A percentile compares a stretch with the other conserved stretches of the same genome.
phyloP scores from a whole-genome alignment of 2,888 invertebrate species.

The Cantharis lateralis region DNA sequence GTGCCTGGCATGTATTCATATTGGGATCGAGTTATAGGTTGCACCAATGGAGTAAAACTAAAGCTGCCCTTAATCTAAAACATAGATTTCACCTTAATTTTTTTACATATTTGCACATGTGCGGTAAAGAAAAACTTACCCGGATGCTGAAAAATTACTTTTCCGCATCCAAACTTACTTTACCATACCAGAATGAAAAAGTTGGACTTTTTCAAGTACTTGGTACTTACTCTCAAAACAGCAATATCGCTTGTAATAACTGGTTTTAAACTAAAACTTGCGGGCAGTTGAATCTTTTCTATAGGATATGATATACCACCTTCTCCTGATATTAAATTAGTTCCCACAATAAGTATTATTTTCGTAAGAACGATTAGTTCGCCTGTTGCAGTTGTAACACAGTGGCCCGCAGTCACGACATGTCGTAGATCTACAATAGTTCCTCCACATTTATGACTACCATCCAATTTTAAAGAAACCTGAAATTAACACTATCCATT shows the following conservation, averaged over 20 bases:
- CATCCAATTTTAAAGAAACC: constrained; percentile 26
- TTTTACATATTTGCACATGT: not conserved
- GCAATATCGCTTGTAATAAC: constrained; percentile 39
- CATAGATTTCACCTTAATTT: too few species aligned
- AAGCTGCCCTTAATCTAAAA: not conserved
- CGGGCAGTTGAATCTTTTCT: not conserved
- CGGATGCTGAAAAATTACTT: too few species aligned
- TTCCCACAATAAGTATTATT: constrained; percentile 35
- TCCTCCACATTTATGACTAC: constrained; percentile 37
- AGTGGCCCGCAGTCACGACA: constrained; percentile 43
- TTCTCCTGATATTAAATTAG: not conserved
- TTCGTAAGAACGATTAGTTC: not conserved
- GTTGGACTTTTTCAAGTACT: not conserved
- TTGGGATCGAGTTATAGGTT: constrained; percentile 1
- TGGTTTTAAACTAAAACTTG: not conserved
- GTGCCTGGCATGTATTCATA: not conserved
- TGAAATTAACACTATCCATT: constrained; percentile 10
- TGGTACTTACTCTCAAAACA: constrained; percentile 36
- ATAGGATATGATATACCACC: not conserved
- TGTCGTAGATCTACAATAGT: constrained; percentile 35
- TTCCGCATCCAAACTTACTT: too few species aligned
- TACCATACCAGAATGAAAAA: too few species aligned
- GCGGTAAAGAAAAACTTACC: too few species aligned
- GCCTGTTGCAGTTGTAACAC: not conserved
- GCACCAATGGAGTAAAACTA: not conserved